A percentile compares a stretch with the other conserved stretches of the same genome.
Conservation (phyloP, 2,888 invertebrate species). For the Pocota personata region DNA sequence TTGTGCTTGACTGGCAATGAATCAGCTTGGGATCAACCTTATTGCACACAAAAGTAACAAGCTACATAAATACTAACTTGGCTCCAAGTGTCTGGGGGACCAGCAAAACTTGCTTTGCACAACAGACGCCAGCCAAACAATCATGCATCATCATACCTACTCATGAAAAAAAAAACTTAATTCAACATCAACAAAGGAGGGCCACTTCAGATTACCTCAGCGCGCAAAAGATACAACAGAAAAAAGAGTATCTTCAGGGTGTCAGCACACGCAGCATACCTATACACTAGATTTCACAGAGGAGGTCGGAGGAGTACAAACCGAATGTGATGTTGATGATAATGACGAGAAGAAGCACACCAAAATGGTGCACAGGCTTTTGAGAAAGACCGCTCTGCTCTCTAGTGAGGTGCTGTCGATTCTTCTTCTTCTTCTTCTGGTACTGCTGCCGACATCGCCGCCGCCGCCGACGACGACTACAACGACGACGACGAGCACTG, state of each 20-base stretch:
- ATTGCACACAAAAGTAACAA: neutral
- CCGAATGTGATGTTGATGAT: constrained; percentile 56
- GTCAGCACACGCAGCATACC: constrained; percentile 50
- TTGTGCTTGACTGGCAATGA: neutral
- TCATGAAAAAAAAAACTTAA: neutral
- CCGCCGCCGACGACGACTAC: constrained; percentile 1
- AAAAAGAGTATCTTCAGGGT: constrained; percentile 47
- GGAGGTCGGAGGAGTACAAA: constrained; percentile 30
- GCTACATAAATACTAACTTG: neutral
- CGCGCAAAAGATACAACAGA: constrained; percentile 22
- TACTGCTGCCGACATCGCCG: neutral
- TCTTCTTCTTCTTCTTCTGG: constrained; percentile 22
- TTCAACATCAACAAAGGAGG: constrained; percentile 52
- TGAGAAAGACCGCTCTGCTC: constrained; percentile 54
- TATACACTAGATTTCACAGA: neutral
- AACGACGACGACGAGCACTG: constrained; percentile 12
- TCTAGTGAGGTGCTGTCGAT: constrained; percentile 51
- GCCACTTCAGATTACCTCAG: constrained; percentile 45
- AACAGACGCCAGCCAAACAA: constrained; percentile 8
- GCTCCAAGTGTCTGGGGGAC: constrained; percentile 3
- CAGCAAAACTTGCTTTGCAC: constrained; percentile 11
- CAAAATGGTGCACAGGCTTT: constrained; percentile 63
- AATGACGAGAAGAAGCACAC: constrained; percentile 55
- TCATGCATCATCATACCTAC: constrained; percentile 7
- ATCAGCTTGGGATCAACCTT: neutral